These are phyloP conservation scores for Alcedo quadribrachys DNA, from an alignment of 2,797 vertebrate genomes.

Conservation along the genomic window DNA sequence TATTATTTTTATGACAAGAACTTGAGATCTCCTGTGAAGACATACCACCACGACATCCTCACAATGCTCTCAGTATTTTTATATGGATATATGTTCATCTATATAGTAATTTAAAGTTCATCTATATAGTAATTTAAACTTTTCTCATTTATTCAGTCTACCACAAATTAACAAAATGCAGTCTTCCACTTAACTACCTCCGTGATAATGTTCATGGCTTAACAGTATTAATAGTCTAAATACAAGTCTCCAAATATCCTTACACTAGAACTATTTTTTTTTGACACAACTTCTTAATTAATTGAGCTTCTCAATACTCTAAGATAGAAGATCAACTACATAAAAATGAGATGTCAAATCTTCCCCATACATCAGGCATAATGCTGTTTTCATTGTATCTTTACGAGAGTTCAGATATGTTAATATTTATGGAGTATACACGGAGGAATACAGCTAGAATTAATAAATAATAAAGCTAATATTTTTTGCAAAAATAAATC, in stretches of 20 bases:
- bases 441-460: slow-evolving; percentile 66
- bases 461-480: slow-evolving; percentile 80
- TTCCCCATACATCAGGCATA: slow-evolving; percentile 48
- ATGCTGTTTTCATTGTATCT: slow-evolving; percentile 32
- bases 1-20: not conserved
- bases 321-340: slow-evolving; percentile 55
- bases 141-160: not conserved
- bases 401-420: slow-evolving; percentile 69
- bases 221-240: not conserved
- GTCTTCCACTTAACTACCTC: not conserved
- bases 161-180: not conserved
- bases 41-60: not conserved
- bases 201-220: not conserved
- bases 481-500: slow-evolving; percentile 76
- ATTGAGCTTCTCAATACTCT: slow-evolving; percentile 47
- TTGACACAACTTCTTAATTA: slow-evolving; percentile 64
- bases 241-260: slow-evolving; percentile 5
- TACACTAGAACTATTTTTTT: not conserved
- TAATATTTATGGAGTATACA: slow-evolving; percentile 79
- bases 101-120: not conserved
- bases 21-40: not conserved
- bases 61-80: not conserved
- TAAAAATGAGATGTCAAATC: slow-evolving; percentile 63
- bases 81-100: not conserved
- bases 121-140: not conserved